phyloP scores from a whole-genome alignment of 2,888 invertebrate species.

The Thera obeliscata region DNA sequence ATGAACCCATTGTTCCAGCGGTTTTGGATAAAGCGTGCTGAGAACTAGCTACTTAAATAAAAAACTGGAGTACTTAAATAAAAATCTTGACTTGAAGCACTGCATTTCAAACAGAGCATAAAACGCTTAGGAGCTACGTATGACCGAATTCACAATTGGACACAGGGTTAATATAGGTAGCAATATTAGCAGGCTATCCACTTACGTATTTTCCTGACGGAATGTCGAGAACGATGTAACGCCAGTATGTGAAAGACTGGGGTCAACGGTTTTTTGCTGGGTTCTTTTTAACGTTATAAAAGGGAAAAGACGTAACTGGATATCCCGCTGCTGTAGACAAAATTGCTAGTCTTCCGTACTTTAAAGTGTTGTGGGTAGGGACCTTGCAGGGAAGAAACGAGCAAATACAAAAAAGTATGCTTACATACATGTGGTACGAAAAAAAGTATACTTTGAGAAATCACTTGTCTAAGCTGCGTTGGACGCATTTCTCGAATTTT shows the following conservation, averaged over 20 bases:
- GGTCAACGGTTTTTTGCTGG: too few relatives aligned
- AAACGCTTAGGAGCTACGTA: background rate
- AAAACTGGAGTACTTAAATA: too few relatives aligned
- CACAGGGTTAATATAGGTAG: background rate
- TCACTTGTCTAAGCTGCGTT: too few relatives aligned
- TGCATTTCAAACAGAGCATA: too few relatives aligned
- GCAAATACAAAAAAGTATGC: background rate
- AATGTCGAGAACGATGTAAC: background rate
- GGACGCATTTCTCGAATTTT: too few relatives aligned
- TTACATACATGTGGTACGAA: too few relatives aligned
- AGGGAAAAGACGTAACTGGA: background rate
- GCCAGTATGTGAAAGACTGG: background rate
- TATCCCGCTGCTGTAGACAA: background rate
- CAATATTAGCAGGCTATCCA: background rate
- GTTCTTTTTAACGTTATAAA: too few relatives aligned
- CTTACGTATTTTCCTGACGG: background rate
- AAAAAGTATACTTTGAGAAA: too few relatives aligned
- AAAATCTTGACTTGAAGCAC: too few relatives aligned
- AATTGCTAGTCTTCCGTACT: slow-evolving; percentile 3
- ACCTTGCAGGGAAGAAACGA: background rate
- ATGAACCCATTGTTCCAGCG: too few relatives aligned
- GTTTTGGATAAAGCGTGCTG: too few relatives aligned
- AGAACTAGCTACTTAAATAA: too few relatives aligned
- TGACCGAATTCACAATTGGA: background rate
- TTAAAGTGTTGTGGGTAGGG: background rate